Evolutionary conservation across 2,888 invertebrate genomes (phyloP).

Genomic region (Drosophila mercatorum): DNA sequence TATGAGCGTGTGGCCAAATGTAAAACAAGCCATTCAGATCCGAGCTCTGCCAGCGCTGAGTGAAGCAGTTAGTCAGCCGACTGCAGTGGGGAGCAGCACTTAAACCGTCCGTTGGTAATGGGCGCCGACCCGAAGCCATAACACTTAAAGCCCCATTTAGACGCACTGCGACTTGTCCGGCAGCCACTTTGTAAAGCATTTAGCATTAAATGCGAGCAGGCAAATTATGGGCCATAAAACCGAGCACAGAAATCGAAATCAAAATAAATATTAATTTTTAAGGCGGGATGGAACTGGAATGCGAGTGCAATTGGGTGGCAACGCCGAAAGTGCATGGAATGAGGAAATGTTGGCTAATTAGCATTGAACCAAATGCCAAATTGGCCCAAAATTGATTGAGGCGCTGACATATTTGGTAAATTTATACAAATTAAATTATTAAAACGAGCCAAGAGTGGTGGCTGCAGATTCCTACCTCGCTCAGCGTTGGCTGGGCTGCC

Average conservation of each 20-base stretch:
- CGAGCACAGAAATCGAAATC: slow-evolving; percentile 54
- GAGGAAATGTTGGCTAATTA: slow-evolving; percentile 49
- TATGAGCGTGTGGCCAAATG: slow-evolving; percentile 55
- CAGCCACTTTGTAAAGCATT: slow-evolving; percentile 69
- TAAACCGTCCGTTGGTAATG: slow-evolving; percentile 42
- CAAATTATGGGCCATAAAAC: slow-evolving; percentile 69
- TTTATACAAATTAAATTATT: slow-evolving; percentile 78
- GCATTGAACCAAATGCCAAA: slow-evolving; percentile 32
- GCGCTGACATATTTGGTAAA: slow-evolving; percentile 72
- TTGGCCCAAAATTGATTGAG: slow-evolving; percentile 56
- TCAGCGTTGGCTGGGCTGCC: background rate
- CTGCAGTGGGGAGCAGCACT: slow-evolving; percentile 33
- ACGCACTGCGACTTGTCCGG: slow-evolving; percentile 35
- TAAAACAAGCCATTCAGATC: slow-evolving; percentile 50
- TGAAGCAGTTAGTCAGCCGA: slow-evolving; percentile 29
- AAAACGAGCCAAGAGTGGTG: slow-evolving; percentile 34
- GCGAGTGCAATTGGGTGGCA: slow-evolving; percentile 33
- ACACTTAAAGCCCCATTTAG: slow-evolving; percentile 66
- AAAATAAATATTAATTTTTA: slow-evolving; percentile 62
- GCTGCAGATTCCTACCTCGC: background rate
- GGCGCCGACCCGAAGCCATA: slow-evolving; percentile 46
- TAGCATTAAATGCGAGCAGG: slow-evolving; percentile 72
- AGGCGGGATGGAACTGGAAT: slow-evolving; percentile 29
- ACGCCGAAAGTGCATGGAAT: slow-evolving; percentile 33
- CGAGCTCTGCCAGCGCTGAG: slow-evolving; percentile 35